Base-by-base conservation (phyloP, 2,113 vertebrate species). In the Alouatta palliata region DNA sequence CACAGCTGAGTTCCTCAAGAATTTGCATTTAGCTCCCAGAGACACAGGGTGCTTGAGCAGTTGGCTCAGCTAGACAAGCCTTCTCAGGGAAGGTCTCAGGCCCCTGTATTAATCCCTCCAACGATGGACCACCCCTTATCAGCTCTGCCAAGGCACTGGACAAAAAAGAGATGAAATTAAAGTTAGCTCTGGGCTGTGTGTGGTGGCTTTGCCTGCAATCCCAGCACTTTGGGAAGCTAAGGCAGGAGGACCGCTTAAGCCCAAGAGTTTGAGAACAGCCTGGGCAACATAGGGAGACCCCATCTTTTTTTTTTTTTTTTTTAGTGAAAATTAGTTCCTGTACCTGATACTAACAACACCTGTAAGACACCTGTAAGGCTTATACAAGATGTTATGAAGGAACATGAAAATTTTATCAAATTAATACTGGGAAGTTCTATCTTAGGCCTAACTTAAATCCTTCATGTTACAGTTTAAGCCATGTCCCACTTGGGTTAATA, bases 401-500 rank as follows among this genome's bases (percentile, higher is more conserved):
- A 94, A 37, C 92, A 1, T 90, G 40, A 61, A 16, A 92, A 89
- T 87, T 84, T 43, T 68, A 80, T 87, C 91, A 95, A 96, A 97
- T 93, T 79, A 94, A 73, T 76, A 84, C 25, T 70, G 75, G 91
- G 85, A 97, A 96, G 90, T 96, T 90, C 95, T 82, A 61, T 66
- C 43, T 96, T 71, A 86, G 76, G 58, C 35, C 83, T 91, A 93
- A 93, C 90, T 96, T 92, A 96, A 92, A 87, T 47, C 68, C 87
- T 95, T 92, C 86, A 87, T 47, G 23, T 56, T 94, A 32, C 14
- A 77, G 10, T 90, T 95, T 90, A 95, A 95, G 20, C 47, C 66
- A 75, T 91, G 91, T 88, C 87, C 91, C 64, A 96, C 93, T 97
- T 97, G 84, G 82, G 93, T 95, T 95, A 96, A 97, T 45, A 81